Evolutionary conservation across 2,113 vertebrate species (phyloP).

Genomic region (Strix aluco): DNA sequence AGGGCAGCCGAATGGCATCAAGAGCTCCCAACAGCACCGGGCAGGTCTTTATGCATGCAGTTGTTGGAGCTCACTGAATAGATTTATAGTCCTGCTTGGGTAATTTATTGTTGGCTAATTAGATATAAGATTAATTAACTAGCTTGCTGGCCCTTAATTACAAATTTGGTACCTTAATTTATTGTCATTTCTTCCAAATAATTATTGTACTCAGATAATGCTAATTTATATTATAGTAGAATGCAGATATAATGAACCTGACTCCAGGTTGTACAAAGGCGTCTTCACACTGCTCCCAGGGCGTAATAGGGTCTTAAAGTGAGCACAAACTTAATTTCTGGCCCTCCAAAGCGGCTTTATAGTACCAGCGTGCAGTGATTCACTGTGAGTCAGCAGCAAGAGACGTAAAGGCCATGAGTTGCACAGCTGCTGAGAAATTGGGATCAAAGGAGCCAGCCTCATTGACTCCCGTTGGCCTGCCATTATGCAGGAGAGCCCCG

Average conservation of each 20-base stretch:
- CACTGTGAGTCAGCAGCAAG: slow-evolving; percentile 27
- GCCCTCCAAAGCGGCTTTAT: background rate
- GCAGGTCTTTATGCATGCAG: background rate
- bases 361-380: background rate
- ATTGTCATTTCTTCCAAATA: slow-evolving; percentile 26
- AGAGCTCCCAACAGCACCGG: background rate
- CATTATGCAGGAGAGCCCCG: background rate
- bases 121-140: slow-evolving; percentile 55
- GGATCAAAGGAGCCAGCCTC: slow-evolving; percentile 34
- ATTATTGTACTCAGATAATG: background rate
- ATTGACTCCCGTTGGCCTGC: background rate
- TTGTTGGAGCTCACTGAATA: slow-evolving; percentile 14
- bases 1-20: background rate
- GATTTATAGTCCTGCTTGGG: slow-evolving; percentile 28
- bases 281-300: background rate
- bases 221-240: background rate
- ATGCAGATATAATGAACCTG: background rate
- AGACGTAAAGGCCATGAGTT: slow-evolving; percentile 8
- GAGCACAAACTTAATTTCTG: slow-evolving; percentile 15
- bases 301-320: slow-evolving; percentile 13
- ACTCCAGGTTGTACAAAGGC: background rate
- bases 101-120: slow-evolving; percentile 50
- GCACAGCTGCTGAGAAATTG: slow-evolving; percentile 51
- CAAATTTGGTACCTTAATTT: slow-evolving; percentile 31
- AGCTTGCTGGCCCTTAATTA: slow-evolving; percentile 30